A percentile compares a stretch with the other conserved stretches of the same genome.
phyloP scores from a whole-genome alignment of 2,888 invertebrate genomes.

The Ormyrus thymus region DNA sequence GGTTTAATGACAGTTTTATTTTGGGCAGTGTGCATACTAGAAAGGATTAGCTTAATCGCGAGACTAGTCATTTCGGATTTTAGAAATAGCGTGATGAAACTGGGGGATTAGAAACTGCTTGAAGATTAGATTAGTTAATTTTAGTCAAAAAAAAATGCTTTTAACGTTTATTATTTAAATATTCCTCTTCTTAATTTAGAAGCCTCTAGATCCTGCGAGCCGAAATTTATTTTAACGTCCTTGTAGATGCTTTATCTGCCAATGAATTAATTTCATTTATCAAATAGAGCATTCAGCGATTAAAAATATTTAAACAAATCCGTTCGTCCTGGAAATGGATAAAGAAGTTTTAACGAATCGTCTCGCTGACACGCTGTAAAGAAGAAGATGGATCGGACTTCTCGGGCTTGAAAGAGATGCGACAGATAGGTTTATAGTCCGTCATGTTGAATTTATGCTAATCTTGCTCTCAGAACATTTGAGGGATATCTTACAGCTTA shows the following conservation, averaged over 20 bases:
- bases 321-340: not conserved
- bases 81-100: too few species aligned
- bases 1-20: not conserved
- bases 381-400: conserved; percentile 38
- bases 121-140: too few species aligned
- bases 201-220: too few species aligned
- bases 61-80: too few species aligned
- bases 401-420: conserved; percentile 43
- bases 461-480: conserved; percentile 44
- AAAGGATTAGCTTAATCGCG: too few species aligned
- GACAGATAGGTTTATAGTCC: conserved; percentile 48
- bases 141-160: too few species aligned
- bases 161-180: too few species aligned
- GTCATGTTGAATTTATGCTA: conserved; percentile 52
- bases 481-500: conserved; percentile 50
- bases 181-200: too few species aligned
- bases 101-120: too few species aligned
- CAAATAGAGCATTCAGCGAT: too few species aligned
- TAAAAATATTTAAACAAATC: too few species aligned
- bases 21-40: too few species aligned
- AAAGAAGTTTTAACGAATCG: conserved; percentile 25
- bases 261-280: not conserved
- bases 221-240: not conserved
- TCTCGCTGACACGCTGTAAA: conserved; percentile 19
- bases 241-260: not conserved